Evolutionary conservation across 2,113 vertebrate species (phyloP), one percentile per base, ranked within the genome.

Genomic region (Telmatochromis sp.): DNA sequence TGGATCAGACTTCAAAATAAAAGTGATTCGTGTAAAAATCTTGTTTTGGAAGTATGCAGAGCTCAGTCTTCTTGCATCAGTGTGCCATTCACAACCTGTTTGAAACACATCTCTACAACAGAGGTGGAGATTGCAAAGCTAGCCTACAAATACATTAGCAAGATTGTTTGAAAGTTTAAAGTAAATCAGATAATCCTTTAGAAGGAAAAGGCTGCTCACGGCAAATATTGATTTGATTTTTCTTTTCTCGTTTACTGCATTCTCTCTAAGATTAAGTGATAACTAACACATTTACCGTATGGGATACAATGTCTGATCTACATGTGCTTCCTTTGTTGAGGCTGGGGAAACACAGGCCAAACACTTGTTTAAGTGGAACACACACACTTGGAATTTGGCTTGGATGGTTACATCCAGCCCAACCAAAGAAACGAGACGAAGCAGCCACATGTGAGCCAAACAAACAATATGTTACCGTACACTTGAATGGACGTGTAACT

Each of bases 1-100:
- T 47, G 71, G 71, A 47, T 75, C 71, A 75, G 42, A 78, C 68
- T 45, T 73, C 21, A 73, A 45, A 73, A 73, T 28, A 78, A 75
- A 78, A 50, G 23, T 0, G 9, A 78, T 50, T 78, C 3, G 2
- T 50, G 42, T 78, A 78, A 31, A 78, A 78, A 31, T 78, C 42
- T 0, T 31, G 23, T 31, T 47, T 75, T 75, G 40, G 71, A 47
- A 78, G 6, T 2, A 47, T 1, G 9, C 40, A 50, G 3, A n/a
- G 15, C 15, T 78, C 0, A 2, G 21, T 28, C 42, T 75, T 19
- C 42, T 6, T 78, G 26, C 15, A 47, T 47, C 71, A 31, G 40
- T 31, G 42, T 19, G 15, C 3, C 71, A 8, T 19, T 50, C 15
- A 17, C 23, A 75, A 47, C 5, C 1, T 47, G 15, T 31, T 78